Evolutionary conservation across 1,140 invertebrate genomes (phyloP).

Genomic region (Cydia splendana): DNA sequence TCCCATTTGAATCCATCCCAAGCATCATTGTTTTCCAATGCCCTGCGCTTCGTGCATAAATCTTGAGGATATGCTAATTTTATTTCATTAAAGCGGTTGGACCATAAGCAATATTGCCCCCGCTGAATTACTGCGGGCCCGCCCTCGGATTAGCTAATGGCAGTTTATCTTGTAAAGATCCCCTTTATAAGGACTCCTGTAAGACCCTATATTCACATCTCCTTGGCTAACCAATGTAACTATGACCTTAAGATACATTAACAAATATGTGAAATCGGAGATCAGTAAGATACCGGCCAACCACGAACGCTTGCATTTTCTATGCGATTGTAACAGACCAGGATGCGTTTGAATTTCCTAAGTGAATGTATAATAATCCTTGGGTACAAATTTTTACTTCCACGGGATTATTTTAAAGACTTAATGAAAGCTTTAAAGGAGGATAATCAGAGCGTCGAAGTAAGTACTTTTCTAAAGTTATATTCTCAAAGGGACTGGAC

Average conservation of each 20-base stretch:
- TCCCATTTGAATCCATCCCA: slow-evolving; percentile 42
- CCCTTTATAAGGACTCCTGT: slow-evolving; percentile 37
- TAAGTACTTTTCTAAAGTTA: neutral
- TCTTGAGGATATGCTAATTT: slow-evolving; percentile 77
- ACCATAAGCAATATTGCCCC: slow-evolving; percentile 70
- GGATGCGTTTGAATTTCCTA: neutral
- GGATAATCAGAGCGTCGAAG: neutral
- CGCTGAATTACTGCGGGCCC: slow-evolving; percentile 66
- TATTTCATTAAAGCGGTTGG: slow-evolving; percentile 77
- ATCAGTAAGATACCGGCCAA: neutral
- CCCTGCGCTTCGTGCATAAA: slow-evolving; percentile 61
- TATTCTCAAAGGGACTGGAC: neutral
- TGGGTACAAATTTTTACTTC: slow-evolving; percentile 14
- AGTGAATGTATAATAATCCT: neutral
- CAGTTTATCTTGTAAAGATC: slow-evolving; percentile 75
- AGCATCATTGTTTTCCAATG: slow-evolving; percentile 69
- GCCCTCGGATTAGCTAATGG: slow-evolving; percentile 76
- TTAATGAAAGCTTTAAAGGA: neutral
- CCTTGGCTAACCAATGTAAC: neutral
- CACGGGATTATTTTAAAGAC: neutral
- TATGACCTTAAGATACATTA: neutral
- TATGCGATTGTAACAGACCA: neutral
- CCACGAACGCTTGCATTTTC: neutral
- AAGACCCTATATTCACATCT: neutral
- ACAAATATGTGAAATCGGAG: neutral